Conservation (phyloP, 2,888 invertebrate genomes). For the Halictus quadricinctus region DNA sequence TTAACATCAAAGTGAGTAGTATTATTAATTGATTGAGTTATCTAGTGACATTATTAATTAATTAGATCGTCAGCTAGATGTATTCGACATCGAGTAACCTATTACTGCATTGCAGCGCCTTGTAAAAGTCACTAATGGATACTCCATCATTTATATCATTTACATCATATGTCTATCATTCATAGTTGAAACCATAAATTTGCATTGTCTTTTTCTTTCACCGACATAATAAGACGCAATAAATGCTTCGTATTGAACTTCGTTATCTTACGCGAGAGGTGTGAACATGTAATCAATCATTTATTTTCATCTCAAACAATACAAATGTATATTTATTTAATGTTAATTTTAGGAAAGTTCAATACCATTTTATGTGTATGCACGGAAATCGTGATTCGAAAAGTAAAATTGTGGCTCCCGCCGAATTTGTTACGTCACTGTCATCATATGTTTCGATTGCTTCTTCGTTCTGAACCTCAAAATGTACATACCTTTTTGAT, state of each 20-base stretch:
- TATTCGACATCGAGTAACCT: not conserved
- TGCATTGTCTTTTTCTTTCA: not conserved
- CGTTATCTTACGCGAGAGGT: not conserved
- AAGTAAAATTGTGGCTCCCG: constrained; percentile 2
- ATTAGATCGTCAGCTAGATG: not conserved
- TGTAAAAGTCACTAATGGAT: not conserved
- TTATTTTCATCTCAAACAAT: not conserved
- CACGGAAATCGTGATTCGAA: not conserved
- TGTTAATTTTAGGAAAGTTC: not conserved
- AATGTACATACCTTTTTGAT: constrained; percentile 85
- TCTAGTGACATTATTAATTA: constrained; percentile 15
- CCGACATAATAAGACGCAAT: not conserved
- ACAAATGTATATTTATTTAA: not conserved
- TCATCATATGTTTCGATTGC: constrained; percentile 38
- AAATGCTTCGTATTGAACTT: not conserved
- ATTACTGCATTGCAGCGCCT: constrained; percentile 23
- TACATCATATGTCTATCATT: not conserved
- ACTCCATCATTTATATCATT: not conserved
- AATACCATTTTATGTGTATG: not conserved
- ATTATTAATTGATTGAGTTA: constrained; percentile 17
- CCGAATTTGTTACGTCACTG: constrained; percentile 44
- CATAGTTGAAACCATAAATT: not conserved
- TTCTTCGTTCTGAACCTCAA: constrained; percentile 52
- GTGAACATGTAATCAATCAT: not conserved
- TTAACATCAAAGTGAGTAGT: not conserved